Evolutionary conservation across 2,113 vertebrate species (phyloP), one percentile per base, ranked within the genome.

Genomic region (Chamaetylas fuelleborni): DNA sequence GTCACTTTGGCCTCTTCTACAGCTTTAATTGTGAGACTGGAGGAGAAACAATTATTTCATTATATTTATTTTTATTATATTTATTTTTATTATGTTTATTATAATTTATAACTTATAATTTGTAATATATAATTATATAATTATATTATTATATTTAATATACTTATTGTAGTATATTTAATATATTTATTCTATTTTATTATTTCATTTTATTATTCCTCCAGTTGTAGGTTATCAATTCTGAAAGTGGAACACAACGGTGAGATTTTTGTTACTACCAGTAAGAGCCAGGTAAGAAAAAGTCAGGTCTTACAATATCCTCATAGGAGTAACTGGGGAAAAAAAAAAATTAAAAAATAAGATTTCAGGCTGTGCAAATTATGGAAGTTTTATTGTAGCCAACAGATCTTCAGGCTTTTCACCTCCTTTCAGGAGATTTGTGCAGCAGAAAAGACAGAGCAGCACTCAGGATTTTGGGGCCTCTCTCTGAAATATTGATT

Each of bases 361-460:
- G 65, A 58, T 80, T 87, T 73, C 56, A 40, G 81, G 56, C 45
- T 66, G 31, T 54, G 33, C 23, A 87, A 73, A 82, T 76, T 40
- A 16, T 28, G 56, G 78, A 34, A 71, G 14, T 11, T 78, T 72
- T 80, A 12, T 43, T 72, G 48, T 22, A 38, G 29, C 45, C 47
- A 88, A 33, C 34, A 80, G 20, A 51, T 80, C 29, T 67, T 81
- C 13, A 56, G 40, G 71, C 22, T 81, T 94, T 93, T 77, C 72
- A 77, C 12, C 36, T 64, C n/a, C 54, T 80, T 89, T 50, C 14
- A 16, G 62, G 60, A 43, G 64, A 83, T 84, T 77, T 71, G 53
- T 57, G 20, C 3, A 36, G 65, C 38, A 47, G 29, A 54, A 86
- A 61, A 77, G 76, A 38, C 8, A 67, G 36, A 76, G 72, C 31